Base-by-base conservation (phyloP, 2,797 vertebrate species). In the Poeciliopsis paucimaculata region DNA sequence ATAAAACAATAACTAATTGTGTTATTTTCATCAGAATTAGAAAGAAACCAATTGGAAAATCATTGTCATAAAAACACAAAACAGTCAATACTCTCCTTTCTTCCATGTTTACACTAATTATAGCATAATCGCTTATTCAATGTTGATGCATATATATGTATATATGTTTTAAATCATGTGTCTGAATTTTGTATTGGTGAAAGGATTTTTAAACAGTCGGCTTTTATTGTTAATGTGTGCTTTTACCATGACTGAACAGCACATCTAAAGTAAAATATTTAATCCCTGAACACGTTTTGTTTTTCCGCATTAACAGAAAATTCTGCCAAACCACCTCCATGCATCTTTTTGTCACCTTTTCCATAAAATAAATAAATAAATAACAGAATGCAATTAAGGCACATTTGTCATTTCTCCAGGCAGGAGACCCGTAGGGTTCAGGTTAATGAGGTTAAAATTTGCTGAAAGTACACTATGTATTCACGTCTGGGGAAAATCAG, bases 381-480 rank as follows among this genome's bases (percentile, higher is more conserved):
- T 71, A 45, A 49, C 39, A 34, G 53, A 72, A 43, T n/a, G n/a
- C 41, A 80, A 76, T 64, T 81, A 55, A 46, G 36, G 71, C 66
- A 57, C 76, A 76, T 84, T 90, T 78, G 78, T 80, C 49, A 1
- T 73, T 78, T 46, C 47, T 82, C 49, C 66, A 28, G 60, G 49
- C 20, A 66, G 71, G 23, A 47, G 55, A 78, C 82, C 77, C 1
- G 34, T n/a, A 47, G 70, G 78, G 75, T 80, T 83, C 81, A 5
- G 82, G 76, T 82, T 84, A 86, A 90, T 73, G 77, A 90, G 80
- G 85, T 87, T 81, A 85, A 77, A 79, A 82, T 86, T 84, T 60
- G 76, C 66, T 71, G 70, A 73, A 49, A 81, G 87, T 45, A 82
- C 84, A 76, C 15, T 75, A 79, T 83, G 84, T 82, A 60, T 80